Evolutionary conservation across 1,140 invertebrate genomes (phyloP), one percentile per base, ranked within the genome.

Genomic region (Drosophila yakuba): DNA sequence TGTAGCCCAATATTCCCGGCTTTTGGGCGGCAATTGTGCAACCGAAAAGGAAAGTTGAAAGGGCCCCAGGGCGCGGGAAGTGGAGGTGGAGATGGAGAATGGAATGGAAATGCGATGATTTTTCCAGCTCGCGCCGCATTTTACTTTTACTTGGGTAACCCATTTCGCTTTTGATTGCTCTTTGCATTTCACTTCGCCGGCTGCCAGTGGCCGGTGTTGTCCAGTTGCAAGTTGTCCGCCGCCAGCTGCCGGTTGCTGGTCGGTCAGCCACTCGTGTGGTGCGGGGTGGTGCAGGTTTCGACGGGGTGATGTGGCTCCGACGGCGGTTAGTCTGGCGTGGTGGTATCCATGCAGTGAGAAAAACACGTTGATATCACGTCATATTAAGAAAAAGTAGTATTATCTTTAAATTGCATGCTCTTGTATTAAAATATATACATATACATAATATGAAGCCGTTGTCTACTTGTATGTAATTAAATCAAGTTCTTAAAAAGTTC

Each of bases 81-180:
- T 4, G 48, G 4, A 23, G n/a, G 2, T 54, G 47, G 48, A 28
- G 10, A 28, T 4, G 48, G 4, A 23, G n/a, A 20, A 20, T 45
- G 54, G 63, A 4, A 4, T 25, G 25, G 62, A 76, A 58, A 76
- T 58, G 56, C 69, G 55, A 28, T n/a, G 44, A 54, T 17, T 63
- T 74, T 55, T 57, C 60, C 71, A 51, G 35, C 45, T 35, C 36
- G 80, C 57, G 32, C 32, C 67, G 75, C 82, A 86, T 76, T 81
- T 86, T 82, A 88, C 82, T 86, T 86, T 86, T 86, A 86, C 82
- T 83, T 83, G 76, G 67, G 41, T 74, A 86, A 86, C 82, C 82
- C 80, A 83, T 86, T 77, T 85, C 78, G 78, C 74, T 88, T 85
- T 86, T 86, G 85, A 88, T 83, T 86, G 76, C 83, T 76, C 80